Base-by-base conservation (phyloP, 2,113 vertebrate genomes). In the Albula glossodonta region DNA sequence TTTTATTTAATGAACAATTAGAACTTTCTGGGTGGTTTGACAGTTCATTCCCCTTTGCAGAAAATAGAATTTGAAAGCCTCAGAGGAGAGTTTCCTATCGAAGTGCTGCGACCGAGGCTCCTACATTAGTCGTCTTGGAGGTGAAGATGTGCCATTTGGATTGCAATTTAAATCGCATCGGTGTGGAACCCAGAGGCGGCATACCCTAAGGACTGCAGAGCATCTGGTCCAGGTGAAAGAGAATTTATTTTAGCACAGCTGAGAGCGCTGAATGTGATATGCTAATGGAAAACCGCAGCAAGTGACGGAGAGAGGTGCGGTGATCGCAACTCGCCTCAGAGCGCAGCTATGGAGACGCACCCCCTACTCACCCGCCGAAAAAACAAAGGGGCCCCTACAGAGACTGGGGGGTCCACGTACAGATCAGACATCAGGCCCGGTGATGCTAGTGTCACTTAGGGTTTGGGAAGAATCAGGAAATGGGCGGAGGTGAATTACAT, bases 191-290 rank as follows among this genome's bases (percentile, higher is more conserved):
- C 48, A 12, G 9, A 51, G 63, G 51, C 50, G 51, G 60, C 56
- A 88, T 88, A 84, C 89, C 83, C 87, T 60, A 83, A 85, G 89
- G 87, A 87, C 86, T 81, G 52, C 41, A 81, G 86, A 85, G 85
- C 89, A 90, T 90, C 89, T 90, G 92, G 90, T 90, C 89, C 88
- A 87, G 87, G 87, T 90, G 87, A 88, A 84, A 80, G 80, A 60
- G 31, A 85, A 88, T 86, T 89, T 87, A 22, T 66, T 93, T 91
- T 91, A 91, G 89, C 82, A 90, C 88, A 85, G 91, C 91, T 90
- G 86, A 86, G 82, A 91, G 88, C 88, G 85, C 74, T 87, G 82
- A 90, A 81, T 88, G 86, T 85, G 85, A 87, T 84, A 83, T 82
- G 89, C 84, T 90, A 91, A 92, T 92, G 88, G 3, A 19, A 19